Evolutionary conservation across 1,140 invertebrate genomes (phyloP).

Genomic region (Cherax destructor): DNA sequence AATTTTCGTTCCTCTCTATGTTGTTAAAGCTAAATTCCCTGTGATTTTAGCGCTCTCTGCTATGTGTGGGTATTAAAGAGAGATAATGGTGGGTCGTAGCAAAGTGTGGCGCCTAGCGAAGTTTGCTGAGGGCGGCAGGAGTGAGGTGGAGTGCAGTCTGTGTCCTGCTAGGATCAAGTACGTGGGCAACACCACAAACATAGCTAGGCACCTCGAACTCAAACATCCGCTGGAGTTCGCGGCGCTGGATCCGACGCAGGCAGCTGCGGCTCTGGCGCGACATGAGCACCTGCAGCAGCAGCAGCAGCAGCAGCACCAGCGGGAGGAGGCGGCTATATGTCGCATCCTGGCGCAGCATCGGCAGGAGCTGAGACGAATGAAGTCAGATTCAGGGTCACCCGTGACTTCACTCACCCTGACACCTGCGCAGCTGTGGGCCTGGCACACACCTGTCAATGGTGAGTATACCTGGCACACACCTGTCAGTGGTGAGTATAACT

Average conservation of each 20-base stretch:
- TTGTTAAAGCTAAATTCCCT: too few species aligned
- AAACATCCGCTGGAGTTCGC: slow-evolving; percentile 69
- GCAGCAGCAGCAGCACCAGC: slow-evolving; percentile 47
- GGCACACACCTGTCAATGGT: slow-evolving; percentile 54
- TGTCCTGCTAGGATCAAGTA: slow-evolving; percentile 70
- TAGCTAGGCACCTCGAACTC: slow-evolving; percentile 69
- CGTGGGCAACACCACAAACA: slow-evolving; percentile 72
- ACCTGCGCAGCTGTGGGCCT: slow-evolving; percentile 40
- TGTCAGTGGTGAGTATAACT: slow-evolving; percentile 32
- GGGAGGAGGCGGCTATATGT: slow-evolving; percentile 69
- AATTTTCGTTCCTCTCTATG: too few species aligned
- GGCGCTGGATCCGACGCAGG: slow-evolving; percentile 33
- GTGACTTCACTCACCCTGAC: not conserved
- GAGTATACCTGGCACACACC: slow-evolving; percentile 31
- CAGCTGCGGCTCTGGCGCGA: slow-evolving; percentile 14
- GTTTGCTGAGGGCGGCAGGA: slow-evolving; percentile 57
- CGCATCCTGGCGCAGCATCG: slow-evolving; percentile 70
- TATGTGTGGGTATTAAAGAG: too few species aligned
- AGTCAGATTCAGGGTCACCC: not conserved
- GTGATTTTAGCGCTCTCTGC: too few species aligned
- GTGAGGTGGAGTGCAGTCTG: slow-evolving; percentile 68
- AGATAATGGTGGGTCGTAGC: slow-evolving; percentile 62
- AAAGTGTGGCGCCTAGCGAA: slow-evolving; percentile 71
- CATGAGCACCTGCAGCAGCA: slow-evolving; percentile 31
- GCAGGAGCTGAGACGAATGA: slow-evolving; percentile 57